Percentiles rank a stretch among this genome's conserved stretches.
phyloP scores from a whole-genome alignment of 2,797 vertebrate species.

The Gobionotothen gibberifrons region DNA sequence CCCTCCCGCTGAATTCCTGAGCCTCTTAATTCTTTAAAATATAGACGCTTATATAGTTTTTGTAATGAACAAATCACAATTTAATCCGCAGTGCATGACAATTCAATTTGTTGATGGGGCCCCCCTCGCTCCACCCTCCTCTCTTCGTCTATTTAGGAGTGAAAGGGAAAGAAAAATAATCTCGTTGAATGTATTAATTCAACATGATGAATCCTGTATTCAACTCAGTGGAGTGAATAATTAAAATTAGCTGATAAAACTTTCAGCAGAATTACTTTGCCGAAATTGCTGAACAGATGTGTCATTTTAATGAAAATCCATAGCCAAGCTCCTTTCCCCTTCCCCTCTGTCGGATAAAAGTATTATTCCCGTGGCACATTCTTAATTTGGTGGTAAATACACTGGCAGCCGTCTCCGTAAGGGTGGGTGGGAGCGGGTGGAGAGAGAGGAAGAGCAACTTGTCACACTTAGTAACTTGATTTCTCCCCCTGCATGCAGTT shows the following conservation, averaged over 20 bases:
- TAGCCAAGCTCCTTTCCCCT: constrained; percentile 93
- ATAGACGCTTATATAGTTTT: constrained; percentile 88
- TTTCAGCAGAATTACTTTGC: constrained; percentile 99
- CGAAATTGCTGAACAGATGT: constrained; percentile 99
- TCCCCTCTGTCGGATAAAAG: constrained; percentile 96
- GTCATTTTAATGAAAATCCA: constrained; percentile 99
- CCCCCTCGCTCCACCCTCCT: constrained; percentile 79
- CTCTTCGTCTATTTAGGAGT: constrained; percentile 84
- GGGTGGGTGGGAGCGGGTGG: constrained; percentile 84
- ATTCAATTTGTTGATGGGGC: constrained; percentile 98
- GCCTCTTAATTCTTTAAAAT: constrained; percentile 92
- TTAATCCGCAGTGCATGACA: constrained; percentile 98
- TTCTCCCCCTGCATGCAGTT: constrained; percentile 96
- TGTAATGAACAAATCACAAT: constrained; percentile 98
- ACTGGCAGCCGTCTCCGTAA: constrained; percentile 93
- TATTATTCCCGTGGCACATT: constrained; percentile 98
- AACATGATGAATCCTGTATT: constrained; percentile 99
- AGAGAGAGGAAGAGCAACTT: constrained; percentile 92
- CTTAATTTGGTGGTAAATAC: constrained; percentile 99
- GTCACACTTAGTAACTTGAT: constrained; percentile 99
- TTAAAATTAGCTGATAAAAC: constrained; percentile 99
- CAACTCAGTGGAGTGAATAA: constrained; percentile 99
- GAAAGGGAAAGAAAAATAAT: constrained; percentile 83
- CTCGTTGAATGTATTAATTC: constrained; percentile 99
- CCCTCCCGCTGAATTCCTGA: constrained; percentile 88